Base-by-base conservation (phyloP, 2,113 vertebrate species). In the Orycteropus afer region DNA sequence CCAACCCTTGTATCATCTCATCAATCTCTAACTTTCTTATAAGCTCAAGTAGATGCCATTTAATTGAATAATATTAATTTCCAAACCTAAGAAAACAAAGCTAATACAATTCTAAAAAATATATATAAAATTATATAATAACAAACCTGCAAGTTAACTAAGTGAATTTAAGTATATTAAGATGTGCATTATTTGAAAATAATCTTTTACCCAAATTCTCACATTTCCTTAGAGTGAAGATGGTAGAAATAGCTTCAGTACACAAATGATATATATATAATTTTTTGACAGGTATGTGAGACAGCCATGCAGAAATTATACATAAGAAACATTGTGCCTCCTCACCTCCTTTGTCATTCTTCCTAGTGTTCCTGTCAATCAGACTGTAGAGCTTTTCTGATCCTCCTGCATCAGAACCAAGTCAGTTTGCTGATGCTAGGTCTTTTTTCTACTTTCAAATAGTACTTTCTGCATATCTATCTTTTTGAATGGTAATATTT, bases 251-350 rank as follows among this genome's bases (percentile, higher is more conserved):
- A 79, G 34, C 45, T 96, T 91, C 23, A 79, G 32, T 88, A 69
- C 53, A 82, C 79, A 92, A 89, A 83, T 91, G 94, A 94, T 92
- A 81, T 53, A 94, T 92, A 81, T 53, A 69, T 90, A 82, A 86
- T 80, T 94, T 95, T 23, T 86, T 97, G 83, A 92, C 79, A 92
- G 83, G 20, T 57, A 40, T 18, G 18, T 86, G 86, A 96, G 59
- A 49, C 1, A 1, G 29, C 73, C 53, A 12, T 65, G 22, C 18
- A 89, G 61, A 93, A 92, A 89, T 95, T 83, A 79, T 69, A 65
- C 18, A 40, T 23, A 61, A 13, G 49, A 55, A 80, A 81, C 22
- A 27, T 47, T 57, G 8, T 85, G 7, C 63, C 29, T 89, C 27
- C 4, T 77, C 22, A 77, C 3, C 40, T 84, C 17, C 55, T 82